These are phyloP conservation scores for Aselliscus stoliczkanus DNA, from an alignment of 2,797 vertebrate species.

Conservation along the genomic window DNA sequence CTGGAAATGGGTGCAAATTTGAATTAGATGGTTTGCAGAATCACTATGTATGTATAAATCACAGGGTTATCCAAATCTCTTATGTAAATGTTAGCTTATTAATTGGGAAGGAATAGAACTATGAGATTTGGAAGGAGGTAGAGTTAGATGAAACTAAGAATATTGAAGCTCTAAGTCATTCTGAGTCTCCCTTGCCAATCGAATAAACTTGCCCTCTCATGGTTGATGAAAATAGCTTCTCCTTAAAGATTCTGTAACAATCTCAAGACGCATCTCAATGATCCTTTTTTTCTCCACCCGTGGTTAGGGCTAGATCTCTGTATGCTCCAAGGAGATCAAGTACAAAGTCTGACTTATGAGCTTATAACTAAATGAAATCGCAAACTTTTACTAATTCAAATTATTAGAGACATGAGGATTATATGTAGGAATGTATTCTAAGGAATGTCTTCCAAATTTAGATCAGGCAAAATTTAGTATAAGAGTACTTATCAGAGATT, in stretches of 20 bases:
- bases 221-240: background rate
- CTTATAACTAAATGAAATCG: background rate
- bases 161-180: background rate
- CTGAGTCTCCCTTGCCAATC: background rate
- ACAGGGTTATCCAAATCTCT: background rate
- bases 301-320: background rate
- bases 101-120: background rate
- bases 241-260: background rate
- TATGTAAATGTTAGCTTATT: background rate
- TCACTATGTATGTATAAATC: background rate
- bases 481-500: background rate
- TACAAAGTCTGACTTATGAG: background rate
- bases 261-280: background rate
- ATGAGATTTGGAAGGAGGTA: background rate
- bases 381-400: background rate
- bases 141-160: background rate
- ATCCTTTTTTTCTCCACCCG: background rate
- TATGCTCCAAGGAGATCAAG: background rate
- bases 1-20: background rate
- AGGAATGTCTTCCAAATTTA: background rate
- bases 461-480: background rate
- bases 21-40: background rate
- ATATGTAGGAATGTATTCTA: background rate
- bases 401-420: background rate
- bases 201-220: background rate